These are phyloP conservation scores for Leptothorax acervorum DNA, from an alignment of 2,888 invertebrate genomes.

Conservation along the genomic window DNA sequence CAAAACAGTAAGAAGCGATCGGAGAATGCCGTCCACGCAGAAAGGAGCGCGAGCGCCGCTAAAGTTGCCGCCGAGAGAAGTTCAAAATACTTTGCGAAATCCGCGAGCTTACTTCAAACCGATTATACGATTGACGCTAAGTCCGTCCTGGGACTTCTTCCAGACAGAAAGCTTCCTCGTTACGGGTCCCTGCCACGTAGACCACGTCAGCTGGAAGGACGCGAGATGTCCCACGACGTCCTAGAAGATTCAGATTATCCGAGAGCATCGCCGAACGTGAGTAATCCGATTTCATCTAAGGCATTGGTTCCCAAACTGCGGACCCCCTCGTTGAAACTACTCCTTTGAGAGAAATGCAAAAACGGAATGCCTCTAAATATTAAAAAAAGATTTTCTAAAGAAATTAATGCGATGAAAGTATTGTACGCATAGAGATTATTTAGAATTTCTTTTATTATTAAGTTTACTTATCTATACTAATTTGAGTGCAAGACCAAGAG, in stretches of 20 bases:
- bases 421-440: neutral
- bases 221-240: constrained; percentile 80
- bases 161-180: constrained; percentile 81
- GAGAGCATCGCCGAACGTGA: constrained; percentile 81
- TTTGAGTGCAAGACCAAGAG: neutral
- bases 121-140: constrained; percentile 61
- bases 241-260: constrained; percentile 81
- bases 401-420: neutral
- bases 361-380: neutral
- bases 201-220: constrained; percentile 80
- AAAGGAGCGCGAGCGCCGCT: constrained; percentile 16
- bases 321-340: neutral
- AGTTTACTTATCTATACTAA: neutral
- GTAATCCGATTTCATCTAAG: constrained; percentile 64
- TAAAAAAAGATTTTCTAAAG: neutral
- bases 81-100: constrained; percentile 54
- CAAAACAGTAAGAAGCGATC: constrained; percentile 41
- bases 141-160: constrained; percentile 68
- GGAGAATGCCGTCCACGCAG: constrained; percentile 16
- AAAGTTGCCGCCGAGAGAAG: constrained; percentile 44
- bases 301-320: constrained; percentile 10
- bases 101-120: constrained; percentile 54
- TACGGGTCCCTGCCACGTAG: constrained; percentile 82
- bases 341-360: neutral
- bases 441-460: neutral